Evolutionary conservation across 2,797 vertebrate species (phyloP), one percentile per base, ranked within the genome.

Genomic region (Trachurus trachurus): DNA sequence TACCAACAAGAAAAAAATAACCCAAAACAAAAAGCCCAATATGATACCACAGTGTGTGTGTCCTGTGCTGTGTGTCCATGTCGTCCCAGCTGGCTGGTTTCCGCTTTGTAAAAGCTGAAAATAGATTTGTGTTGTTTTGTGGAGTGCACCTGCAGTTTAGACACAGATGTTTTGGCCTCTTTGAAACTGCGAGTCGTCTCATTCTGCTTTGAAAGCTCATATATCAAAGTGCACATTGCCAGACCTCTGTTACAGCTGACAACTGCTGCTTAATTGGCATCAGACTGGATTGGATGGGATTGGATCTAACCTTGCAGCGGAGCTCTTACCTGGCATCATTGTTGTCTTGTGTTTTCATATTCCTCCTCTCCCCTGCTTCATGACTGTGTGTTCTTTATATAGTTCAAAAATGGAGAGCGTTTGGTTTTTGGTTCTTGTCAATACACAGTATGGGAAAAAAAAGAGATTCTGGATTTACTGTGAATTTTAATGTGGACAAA

Each of bases 141-240:
- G 39, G 53, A 16, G 29, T 89, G 81, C 83, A 88, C 78, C 89
- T 90, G 81, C 80, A 70, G 63, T 40, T 62, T 64, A 78, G 78
- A 72, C 83, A 75, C 76, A 80, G 61, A 82, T 75, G 72, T 81
- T 69, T 82, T 52, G 39, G 60, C 29, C 76, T 75, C 57, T 84
- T 83, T 86, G 88, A 86, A 86, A 84, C 84, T 7, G 34, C 5
- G 45, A 65, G 31, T 80, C 11, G 34, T 56, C 54, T 76, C 50
- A 6, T 71, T 56, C 69, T 12, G 56, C 77, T 76, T 74, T 89
- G 42, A 86, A 84, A 76, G 50, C 44, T 61, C 44, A 8, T 1
- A 34, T 69, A 59, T 82, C 62, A 84, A 77, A 81, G 70, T 44
- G 15, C 50, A 53, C 17, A 26, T 31, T 13, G 52, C 34, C 58